phyloP scores from a whole-genome alignment of 2,113 vertebrate species.

The Orientallactaga bullata region DNA sequence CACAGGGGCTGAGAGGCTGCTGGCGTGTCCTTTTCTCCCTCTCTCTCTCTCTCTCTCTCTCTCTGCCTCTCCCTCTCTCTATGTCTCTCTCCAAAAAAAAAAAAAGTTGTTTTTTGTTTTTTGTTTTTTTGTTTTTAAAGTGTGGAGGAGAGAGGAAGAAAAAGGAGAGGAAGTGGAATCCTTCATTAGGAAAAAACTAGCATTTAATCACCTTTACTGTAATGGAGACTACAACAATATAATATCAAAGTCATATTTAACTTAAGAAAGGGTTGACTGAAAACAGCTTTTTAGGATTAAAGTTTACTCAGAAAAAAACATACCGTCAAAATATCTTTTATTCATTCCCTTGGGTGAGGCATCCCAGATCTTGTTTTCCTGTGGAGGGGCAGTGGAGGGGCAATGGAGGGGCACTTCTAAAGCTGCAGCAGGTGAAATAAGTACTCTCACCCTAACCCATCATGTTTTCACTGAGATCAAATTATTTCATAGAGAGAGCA shows the following conservation, averaged over 20 bases:
- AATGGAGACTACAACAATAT: not conserved
- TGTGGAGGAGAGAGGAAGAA: too few species aligned
- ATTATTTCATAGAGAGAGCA: not conserved
- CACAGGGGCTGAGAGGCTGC: too few species aligned
- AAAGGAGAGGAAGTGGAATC: too few species aligned
- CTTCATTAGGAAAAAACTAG: not conserved
- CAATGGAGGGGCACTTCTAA: not conserved
- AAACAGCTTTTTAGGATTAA: slow-evolving; percentile 16
- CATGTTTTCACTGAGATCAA: slow-evolving; percentile 1
- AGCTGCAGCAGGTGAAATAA: not conserved
- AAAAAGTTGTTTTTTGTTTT: too few species aligned
- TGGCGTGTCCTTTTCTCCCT: too few species aligned
- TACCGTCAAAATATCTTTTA: not conserved
- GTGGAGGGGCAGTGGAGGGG: too few species aligned
- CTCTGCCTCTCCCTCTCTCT: too few species aligned
- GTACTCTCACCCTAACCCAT: not conserved
- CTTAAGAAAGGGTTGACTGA: not conserved
- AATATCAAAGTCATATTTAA: slow-evolving; percentile 30
- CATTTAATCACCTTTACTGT: not conserved
- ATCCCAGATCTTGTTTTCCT: too few species aligned
- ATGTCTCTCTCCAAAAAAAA: too few species aligned
- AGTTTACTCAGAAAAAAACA: not conserved
- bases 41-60: too few species aligned
- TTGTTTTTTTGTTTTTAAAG: too few species aligned
- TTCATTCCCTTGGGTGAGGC: not conserved